Base-by-base conservation (phyloP, 1,140 invertebrate species). In the Wiebesia pumilae region DNA sequence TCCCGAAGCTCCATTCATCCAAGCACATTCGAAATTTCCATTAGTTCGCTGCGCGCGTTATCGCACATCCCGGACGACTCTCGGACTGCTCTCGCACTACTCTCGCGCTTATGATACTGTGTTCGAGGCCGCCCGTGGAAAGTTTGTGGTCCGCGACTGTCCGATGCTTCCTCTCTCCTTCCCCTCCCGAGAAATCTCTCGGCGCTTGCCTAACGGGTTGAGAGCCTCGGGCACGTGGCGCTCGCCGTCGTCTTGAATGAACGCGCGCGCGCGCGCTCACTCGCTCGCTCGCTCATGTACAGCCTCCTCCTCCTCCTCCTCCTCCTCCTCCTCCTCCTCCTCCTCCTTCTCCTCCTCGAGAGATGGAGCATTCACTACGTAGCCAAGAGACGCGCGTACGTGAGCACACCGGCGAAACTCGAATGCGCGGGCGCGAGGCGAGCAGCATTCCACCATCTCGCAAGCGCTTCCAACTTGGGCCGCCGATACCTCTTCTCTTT, bases 211-310 rank as follows among this genome's bases (percentile, higher is more conserved):
- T 87, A 87, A 87, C 89, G 91, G 90, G 90, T 92, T 90, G 90
- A 92, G 91, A 91, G 91, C 92, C 91, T 90, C 90, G 90, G 91
- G 90, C 92, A 92, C 92, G 92, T 93, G 92, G 91, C 91, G 86
- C 79, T 84, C 85, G 88, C 62, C 83, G 86, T 89, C 87, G 87
- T 93, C 90, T 90, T 92, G 91, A 92, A 92, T 92, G 92, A 91
- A 92, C 87, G 84, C 87, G 87, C 88, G 84, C 88, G 88, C 88
- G 86, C 85, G 87, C 88, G 86, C 86, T 87, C 67, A 33, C 77
- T n/a, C 88, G 86, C 85, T 88, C 88, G 86, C 86, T 87, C 67
- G 38, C 77, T n/a, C n/a, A 30, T 69, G 33, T 30, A 75, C 38
- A n/a, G 35, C 38, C 38, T 65, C 33, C 75, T 30, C 78, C 71